Base-by-base conservation (phyloP, 2,888 invertebrate genomes). In the Thereva nobilitata region DNA sequence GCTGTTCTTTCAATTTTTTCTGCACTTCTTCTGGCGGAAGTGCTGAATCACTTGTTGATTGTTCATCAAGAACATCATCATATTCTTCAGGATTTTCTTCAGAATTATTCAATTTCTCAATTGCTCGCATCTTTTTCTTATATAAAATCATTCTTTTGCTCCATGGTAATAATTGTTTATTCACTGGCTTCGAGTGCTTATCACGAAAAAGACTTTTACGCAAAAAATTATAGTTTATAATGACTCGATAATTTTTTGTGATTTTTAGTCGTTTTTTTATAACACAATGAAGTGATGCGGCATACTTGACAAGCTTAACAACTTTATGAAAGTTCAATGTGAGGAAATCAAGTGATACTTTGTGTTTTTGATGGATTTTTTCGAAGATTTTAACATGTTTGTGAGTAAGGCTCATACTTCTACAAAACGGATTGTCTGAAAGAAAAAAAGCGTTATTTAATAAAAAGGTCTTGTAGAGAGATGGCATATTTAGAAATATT, bases 1-100 rank as follows among this genome's bases (percentile, higher is more conserved):
- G 71, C 59, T 80, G 80, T 49, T 79, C 73, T 64, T 79, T 80
- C 67, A 80, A 68, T 65, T 78, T 75, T 66, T 76, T 76, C 59
- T 75, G 75, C 6, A 80, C 70, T 66, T 78, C 77, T 9, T 76
- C 76, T n/a, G 72, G 68, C 4, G 59, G 49, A 6, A 41, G 41
- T 8, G 23, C 23, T 23, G 9, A 42, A 7, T 55, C 41, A n/a
- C 6, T 47, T 0, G 59, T 23, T 23, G 23, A 23, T 2, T 23
- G 71, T 47, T 72, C 59, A 6, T 63, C 65, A 5, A 23, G 45
- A 34, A 57, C 56, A 3, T n/a, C 12, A 5, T 40, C 34, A 7
- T n/a, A 5, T 66, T 69, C 40, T 41, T 66, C 69, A 4, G 12
- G 23, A n/a, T 5, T 12, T 41, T 68, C 67, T 52, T 69, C 67